Percentiles rank a stretch among this genome's conserved stretches.
phyloP scores from a whole-genome alignment of 1,140 invertebrate species.

The Macrotrachela quadricornifera region DNA sequence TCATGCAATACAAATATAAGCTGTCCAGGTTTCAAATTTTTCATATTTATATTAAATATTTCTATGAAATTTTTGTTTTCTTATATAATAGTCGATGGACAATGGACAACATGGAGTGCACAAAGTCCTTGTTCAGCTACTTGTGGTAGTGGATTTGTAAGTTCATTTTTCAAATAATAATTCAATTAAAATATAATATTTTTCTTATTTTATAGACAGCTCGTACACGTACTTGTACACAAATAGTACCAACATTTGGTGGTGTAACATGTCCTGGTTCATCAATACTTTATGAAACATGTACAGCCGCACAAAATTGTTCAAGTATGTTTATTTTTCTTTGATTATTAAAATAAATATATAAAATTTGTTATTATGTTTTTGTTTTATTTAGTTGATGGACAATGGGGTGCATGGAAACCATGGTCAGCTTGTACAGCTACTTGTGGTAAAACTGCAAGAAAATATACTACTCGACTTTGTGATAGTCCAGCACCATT shows the following conservation, averaged over 20 bases:
- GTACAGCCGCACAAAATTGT: constrained; percentile 17
- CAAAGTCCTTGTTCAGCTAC: constrained; percentile 13
- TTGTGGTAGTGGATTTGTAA: constrained; percentile 12
- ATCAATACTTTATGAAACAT: constrained; percentile 12
- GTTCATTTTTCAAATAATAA: too few relatives aligned
- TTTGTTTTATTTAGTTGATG: constrained; percentile 8
- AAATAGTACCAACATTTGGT: not conserved
- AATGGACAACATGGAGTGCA: constrained; percentile 11
- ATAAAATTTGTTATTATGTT: too few relatives aligned
- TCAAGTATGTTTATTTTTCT: constrained; percentile 15
- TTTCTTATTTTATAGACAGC: not conserved
- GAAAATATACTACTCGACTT: constrained; percentile 11
- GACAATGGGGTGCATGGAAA: constrained; percentile 10
- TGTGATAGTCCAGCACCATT: constrained; percentile 16
- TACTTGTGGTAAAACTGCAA: constrained; percentile 12
- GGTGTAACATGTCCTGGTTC: constrained; percentile 4
- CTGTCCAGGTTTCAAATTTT: constrained; percentile 19
- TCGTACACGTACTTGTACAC: constrained; percentile 11
- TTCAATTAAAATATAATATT: too few relatives aligned
- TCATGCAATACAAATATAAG: constrained; percentile 14
- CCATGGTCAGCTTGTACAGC: constrained; percentile 14
- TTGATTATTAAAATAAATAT: too few relatives aligned
- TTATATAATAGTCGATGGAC: constrained; percentile 8
- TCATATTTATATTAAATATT: too few relatives aligned
- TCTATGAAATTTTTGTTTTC: not conserved